Base-by-base conservation (phyloP, 1,140 invertebrate species). In the Drosophila insularis region DNA sequence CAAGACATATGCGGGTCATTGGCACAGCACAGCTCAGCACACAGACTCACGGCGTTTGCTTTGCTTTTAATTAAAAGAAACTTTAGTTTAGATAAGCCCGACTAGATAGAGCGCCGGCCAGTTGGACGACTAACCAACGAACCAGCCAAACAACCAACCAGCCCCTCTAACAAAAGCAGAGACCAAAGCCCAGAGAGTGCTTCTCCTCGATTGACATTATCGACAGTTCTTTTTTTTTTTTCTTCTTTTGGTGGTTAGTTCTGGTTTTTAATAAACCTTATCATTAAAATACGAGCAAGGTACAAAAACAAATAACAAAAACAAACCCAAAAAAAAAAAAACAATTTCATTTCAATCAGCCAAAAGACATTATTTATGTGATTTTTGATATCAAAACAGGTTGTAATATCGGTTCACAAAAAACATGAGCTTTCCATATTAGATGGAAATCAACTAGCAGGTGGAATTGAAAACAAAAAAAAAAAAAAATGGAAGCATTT, bases 1-100 rank as follows among this genome's bases (percentile, higher is more conserved):
- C 73, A 77, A 78, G 68, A 68, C 72, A 58, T 53, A 81, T 82
- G 81, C 87, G 87, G 87, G 87, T 90, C 87, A 90, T 80, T 90
- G 86, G 87, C 87, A 70, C 43, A 46, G 43, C 43, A 46, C 17
- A 17, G 39, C 39, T 14, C 39, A 40, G 14, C 35, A 55, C 59
- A 68, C 14, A 63, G 63, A 61, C 79, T 55, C 43, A 31, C 63
- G 68, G 62, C 62, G 59, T 62, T 71, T 82, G 70, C 81, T 75
- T 80, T 53, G 81, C 81, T 86, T 90, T 90, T 90, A 90, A 90
- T 90, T 90, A 90, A 90, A 90, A 90, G 77, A 80, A 90, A 90
- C 87, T 90, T 90, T 66, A 63, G 80, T 69, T 90, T 67, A 76
- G 87, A 90, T 90, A 90, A 90, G 84, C 61, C 46, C 56, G 40